A percentile compares a stretch with the other conserved stretches of the same genome.
phyloP scores from a whole-genome alignment of 2,888 invertebrate genomes.

The Aplocera efformata region DNA sequence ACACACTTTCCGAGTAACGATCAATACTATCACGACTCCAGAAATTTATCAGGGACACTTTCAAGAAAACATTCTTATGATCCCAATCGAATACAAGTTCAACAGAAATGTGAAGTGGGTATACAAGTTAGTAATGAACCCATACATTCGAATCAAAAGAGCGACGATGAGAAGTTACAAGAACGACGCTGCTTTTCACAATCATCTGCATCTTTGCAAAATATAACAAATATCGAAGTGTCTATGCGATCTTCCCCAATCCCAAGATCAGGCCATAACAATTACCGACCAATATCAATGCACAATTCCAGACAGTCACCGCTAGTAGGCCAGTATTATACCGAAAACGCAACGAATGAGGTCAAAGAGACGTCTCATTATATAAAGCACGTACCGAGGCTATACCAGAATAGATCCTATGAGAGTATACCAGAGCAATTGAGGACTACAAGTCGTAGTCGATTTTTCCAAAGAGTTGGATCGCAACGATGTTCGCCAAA shows the following conservation, averaged over 20 bases:
- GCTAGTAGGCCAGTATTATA: slow-evolving; percentile 46
- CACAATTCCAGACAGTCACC: slow-evolving; percentile 59
- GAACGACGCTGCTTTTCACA: slow-evolving; percentile 63
- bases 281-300: slow-evolving; percentile 72
- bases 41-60: slow-evolving; percentile 40
- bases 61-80: slow-evolving; percentile 36
- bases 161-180: slow-evolving; percentile 74
- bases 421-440: slow-evolving; percentile 75
- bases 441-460: slow-evolving; percentile 61
- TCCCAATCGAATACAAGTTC: slow-evolving; percentile 38
- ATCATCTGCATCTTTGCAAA: slow-evolving; percentile 66
- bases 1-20: slow-evolving; percentile 69
- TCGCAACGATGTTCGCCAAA: slow-evolving; percentile 66
- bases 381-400: slow-evolving; percentile 64
- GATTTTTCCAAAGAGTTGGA: slow-evolving; percentile 71
- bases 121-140: slow-evolving; percentile 55
- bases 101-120: slow-evolving; percentile 57
- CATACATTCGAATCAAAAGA: slow-evolving; percentile 64
- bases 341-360: slow-evolving; percentile 61
- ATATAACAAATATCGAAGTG: slow-evolving; percentile 75
- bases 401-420: slow-evolving; percentile 72
- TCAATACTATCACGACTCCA: slow-evolving; percentile 44
- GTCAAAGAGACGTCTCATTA: slow-evolving; percentile 71
- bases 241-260: slow-evolving; percentile 61
- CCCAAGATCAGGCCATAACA: slow-evolving; percentile 50